A percentile compares a stretch with the other conserved stretches of the same genome.
Evolutionary conservation across 2,888 invertebrate genomes (phyloP).

Genomic region (Sesamia inferens): DNA sequence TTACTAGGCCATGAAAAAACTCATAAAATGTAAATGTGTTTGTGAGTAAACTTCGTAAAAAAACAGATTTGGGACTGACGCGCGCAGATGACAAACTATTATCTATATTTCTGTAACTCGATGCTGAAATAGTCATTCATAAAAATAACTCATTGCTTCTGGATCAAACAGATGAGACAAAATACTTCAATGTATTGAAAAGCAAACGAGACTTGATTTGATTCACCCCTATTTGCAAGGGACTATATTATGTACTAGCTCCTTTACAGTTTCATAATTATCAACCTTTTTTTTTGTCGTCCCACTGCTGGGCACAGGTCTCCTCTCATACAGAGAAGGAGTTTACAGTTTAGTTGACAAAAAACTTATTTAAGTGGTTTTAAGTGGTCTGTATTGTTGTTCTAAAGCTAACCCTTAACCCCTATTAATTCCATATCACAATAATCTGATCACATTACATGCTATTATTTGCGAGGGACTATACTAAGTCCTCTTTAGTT

Average conservation of each 20-base stretch:
- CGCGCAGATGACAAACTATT: conserved; percentile 64
- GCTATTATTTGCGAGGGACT: conserved; percentile 22
- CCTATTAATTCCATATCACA: conserved; percentile 39
- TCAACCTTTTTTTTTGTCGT: too few relatives aligned
- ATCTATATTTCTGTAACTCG: conserved; percentile 61
- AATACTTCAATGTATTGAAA: not conserved
- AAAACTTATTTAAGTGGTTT: not conserved
- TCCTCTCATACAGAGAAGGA: too few relatives aligned
- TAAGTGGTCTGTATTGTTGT: not conserved
- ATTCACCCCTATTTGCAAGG: conserved; percentile 9
- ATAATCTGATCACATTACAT: conserved; percentile 62
- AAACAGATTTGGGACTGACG: conserved; percentile 57
- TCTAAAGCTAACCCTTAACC: not conserved
- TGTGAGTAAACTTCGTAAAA: conserved; percentile 64
- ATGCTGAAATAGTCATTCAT: conserved; percentile 50
- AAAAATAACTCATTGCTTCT: conserved; percentile 48
- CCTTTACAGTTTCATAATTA: not conserved
- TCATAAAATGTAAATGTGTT: conserved; percentile 67
- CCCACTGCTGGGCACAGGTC: too few relatives aligned
- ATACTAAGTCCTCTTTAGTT: not conserved
- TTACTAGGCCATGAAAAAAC: conserved; percentile 71
- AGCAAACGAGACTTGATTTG: not conserved
- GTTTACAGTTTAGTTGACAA: too few relatives aligned
- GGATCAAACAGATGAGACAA: not conserved
- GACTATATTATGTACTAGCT: conserved; percentile 8